These are phyloP conservation scores for Trypoxylon attenuatum DNA, from an alignment of 2,888 invertebrate genomes.

Conservation along the genomic window DNA sequence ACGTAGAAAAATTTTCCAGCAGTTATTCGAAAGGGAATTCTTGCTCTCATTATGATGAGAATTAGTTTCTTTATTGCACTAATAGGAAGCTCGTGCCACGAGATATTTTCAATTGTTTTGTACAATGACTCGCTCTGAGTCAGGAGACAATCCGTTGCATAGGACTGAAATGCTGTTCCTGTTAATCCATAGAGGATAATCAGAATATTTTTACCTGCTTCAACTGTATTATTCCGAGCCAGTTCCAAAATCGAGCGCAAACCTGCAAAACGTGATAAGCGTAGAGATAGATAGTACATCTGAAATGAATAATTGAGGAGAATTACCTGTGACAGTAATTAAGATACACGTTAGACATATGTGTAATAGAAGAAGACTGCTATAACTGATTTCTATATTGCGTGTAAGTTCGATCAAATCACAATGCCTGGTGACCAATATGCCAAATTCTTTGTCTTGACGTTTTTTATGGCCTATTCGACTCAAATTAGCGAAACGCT, in stretches of 20 bases:
- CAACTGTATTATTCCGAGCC: no score
- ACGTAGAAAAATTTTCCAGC: constrained; percentile 13
- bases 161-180: background rate
- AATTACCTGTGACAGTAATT: background rate
- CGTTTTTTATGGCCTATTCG: background rate
- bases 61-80: constrained; percentile 42
- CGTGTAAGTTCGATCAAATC: constrained; percentile 38
- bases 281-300: no score
- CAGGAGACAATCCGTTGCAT: constrained; percentile 50
- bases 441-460: background rate
- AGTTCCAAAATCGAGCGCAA: no score
- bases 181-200: background rate
- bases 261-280: no score
- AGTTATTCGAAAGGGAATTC: constrained; percentile 1
- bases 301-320: no score
- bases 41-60: constrained; percentile 52
- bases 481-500: background rate
- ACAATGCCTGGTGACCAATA: constrained; percentile 38
- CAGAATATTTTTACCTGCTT: no score
- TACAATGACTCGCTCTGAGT: constrained; percentile 42
- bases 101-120: background rate
- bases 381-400: constrained; percentile 40
- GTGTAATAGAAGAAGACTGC: background rate
- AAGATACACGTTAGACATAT: background rate
- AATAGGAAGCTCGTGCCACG: constrained; percentile 43